phyloP scores from a whole-genome alignment of 1,140 invertebrate genomes.

The Spodoptera frugiperda region DNA sequence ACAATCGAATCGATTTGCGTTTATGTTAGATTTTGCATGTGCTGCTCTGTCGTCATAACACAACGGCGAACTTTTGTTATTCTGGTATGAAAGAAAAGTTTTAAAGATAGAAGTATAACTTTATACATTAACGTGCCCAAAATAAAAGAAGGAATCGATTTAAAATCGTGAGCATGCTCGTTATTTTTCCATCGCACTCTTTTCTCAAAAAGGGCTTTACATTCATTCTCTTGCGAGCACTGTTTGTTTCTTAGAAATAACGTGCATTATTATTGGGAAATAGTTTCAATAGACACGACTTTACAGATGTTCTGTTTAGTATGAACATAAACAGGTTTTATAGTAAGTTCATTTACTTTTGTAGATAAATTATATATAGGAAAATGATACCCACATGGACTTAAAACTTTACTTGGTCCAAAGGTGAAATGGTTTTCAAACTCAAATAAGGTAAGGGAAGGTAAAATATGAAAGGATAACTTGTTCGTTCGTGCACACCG shows the following conservation, averaged over 20 bases:
- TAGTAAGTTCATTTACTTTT: not conserved
- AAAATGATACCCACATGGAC: not conserved
- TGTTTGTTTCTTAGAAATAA: not conserved
- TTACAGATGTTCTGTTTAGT: not conserved
- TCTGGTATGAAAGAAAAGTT: conserved; percentile 18
- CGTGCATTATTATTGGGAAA: not conserved
- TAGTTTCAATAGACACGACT: too few relatives aligned
- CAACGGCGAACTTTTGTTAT: not conserved
- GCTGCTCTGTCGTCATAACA: conserved; percentile 3
- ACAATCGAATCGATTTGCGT: conserved; percentile 66
- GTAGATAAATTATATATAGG: not conserved
- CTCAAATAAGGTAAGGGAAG: too few relatives aligned
- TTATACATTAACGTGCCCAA: conserved; percentile 18
- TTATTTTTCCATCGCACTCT: not conserved
- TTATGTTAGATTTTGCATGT: conserved; percentile 60
- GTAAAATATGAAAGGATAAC: too few relatives aligned
- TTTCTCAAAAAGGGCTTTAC: not conserved
- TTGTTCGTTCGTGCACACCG: too few relatives aligned
- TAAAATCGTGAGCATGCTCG: not conserved
- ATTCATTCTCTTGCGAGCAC: not conserved
- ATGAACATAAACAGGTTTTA: not conserved
- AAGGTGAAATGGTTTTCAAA: too few relatives aligned
- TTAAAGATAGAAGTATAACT: not conserved
- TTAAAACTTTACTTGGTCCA: too few relatives aligned
- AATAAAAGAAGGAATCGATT: not conserved